Base-by-base conservation (phyloP, 2,888 invertebrate species). In the Apamea monoglypha region DNA sequence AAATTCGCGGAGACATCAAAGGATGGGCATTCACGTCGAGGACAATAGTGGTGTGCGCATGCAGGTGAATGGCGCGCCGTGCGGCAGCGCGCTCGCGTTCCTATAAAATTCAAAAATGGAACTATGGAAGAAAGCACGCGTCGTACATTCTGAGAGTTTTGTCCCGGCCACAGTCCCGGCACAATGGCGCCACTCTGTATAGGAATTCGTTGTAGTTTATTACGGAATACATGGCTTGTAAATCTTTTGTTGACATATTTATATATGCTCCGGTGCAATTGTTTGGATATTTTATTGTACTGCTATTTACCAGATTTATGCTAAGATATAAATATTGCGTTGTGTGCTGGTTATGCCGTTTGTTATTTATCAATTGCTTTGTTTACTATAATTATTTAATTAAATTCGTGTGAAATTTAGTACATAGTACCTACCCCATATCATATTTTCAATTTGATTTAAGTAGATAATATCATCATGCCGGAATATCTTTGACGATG, bases 21-120 rank as follows among this genome's bases (percentile, higher is more conserved):
- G 89, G 87, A 85, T 80, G 80, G 78, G 88, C 80, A 92, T 93
- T 92, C 92, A 92, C 80, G 83, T 80, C 67, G 78, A 71, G 77
- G 78, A 94, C 93, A 94, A 94, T 92, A 76, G 89, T 68, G 76
- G 82, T 85, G 90, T 89, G 83, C 86, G 88, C 89, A 88, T 88
- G 87, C 88, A 85, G 82, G 89, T 90, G 89, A 91, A 91, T 88
- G 86, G 76, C 56, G 76, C 85, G 81, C 82, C 78, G 78, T 76
- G 82, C 87, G 88, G 86, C 89, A 88, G 80, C 70, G 78, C 72
- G 79, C 88, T 89, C 86, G 86, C 83, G 85, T 90, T 88, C 89
- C 91, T 91, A 92, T 91, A 89, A 92, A 91, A 93, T 93, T 93
- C 91, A 91, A 92, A 93, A 93, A 93, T 91, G 90, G 91, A 90